Conservation (phyloP, 2,888 invertebrate genomes). For the Tuberolachnus salignus region DNA sequence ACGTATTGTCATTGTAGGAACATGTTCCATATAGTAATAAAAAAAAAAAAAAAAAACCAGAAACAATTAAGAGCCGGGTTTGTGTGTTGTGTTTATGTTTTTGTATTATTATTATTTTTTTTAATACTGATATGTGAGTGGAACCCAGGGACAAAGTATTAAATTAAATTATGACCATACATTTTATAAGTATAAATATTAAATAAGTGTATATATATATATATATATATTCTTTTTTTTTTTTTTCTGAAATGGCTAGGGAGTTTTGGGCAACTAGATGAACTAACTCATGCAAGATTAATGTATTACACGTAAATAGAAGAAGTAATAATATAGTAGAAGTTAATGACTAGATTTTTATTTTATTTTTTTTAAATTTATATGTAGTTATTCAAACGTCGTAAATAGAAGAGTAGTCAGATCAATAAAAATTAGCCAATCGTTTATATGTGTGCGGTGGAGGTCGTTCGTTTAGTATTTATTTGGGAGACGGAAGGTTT, state of each 20-base stretch:
- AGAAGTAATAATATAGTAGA: slow-evolving; percentile 46
- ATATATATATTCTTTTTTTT: slow-evolving; percentile 20
- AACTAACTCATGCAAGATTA: slow-evolving; percentile 53
- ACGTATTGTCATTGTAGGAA: slow-evolving; percentile 53
- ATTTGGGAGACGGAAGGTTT: slow-evolving; percentile 52
- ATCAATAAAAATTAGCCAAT: slow-evolving; percentile 22
- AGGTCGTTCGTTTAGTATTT: slow-evolving; percentile 27
- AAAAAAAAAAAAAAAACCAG: slow-evolving; percentile 17
- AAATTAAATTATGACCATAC: neutral
- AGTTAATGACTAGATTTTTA: slow-evolving; percentile 53
- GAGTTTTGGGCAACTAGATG: slow-evolving; percentile 30
- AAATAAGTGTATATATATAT: neutral
- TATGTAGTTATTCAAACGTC: slow-evolving; percentile 28
- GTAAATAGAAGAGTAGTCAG: neutral
- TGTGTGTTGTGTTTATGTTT: too few relatives aligned
- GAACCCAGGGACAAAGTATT: slow-evolving; percentile 37
- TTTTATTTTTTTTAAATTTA: slow-evolving; percentile 5
- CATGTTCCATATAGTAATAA: slow-evolving; percentile 28
- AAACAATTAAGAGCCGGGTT: slow-evolving; percentile 7
- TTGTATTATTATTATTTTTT: neutral
- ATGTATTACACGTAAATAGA: slow-evolving; percentile 47
- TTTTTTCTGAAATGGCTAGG: neutral
- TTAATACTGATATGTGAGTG: slow-evolving; percentile 55
- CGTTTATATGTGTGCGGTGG: slow-evolving; percentile 36
- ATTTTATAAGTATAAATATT: neutral